phyloP scores from a whole-genome alignment of 2,113 vertebrate genomes.

The Casuarius casuarius region DNA sequence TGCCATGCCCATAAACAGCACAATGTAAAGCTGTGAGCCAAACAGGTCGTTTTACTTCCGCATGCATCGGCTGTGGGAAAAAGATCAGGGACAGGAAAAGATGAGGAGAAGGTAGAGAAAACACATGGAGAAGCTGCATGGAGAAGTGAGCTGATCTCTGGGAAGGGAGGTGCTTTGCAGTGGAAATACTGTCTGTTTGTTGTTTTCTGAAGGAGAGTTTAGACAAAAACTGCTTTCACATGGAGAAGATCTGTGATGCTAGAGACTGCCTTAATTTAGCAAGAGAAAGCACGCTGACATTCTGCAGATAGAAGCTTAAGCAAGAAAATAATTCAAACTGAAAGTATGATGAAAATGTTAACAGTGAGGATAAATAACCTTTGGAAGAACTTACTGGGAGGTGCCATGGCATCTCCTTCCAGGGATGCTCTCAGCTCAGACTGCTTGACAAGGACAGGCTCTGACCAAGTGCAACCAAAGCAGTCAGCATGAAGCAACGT shows the following conservation, averaged over 20 bases:
- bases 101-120: not conserved
- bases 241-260: not conserved
- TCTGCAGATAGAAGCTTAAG: not conserved
- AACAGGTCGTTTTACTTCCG: not conserved
- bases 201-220: not conserved
- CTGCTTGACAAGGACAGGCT: not conserved
- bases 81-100: not conserved
- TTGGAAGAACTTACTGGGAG: not conserved
- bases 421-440: not conserved
- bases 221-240: not conserved
- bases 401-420: not conserved
- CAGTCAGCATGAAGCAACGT: not conserved
- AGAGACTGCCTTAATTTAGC: not conserved
- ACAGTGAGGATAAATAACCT: not conserved
- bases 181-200: not conserved
- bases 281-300: not conserved
- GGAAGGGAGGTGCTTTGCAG: not conserved
- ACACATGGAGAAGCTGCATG: not conserved
- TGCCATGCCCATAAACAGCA: not conserved
- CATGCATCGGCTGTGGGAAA: not conserved
- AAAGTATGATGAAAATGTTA: not conserved
- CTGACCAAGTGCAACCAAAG: not conserved
- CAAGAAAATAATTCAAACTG: not conserved
- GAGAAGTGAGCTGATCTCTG: not conserved
- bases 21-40: fast-evolving